These are phyloP conservation scores for Kradibia gibbosae DNA, from an alignment of 1,140 invertebrate species.

Conservation along the genomic window DNA sequence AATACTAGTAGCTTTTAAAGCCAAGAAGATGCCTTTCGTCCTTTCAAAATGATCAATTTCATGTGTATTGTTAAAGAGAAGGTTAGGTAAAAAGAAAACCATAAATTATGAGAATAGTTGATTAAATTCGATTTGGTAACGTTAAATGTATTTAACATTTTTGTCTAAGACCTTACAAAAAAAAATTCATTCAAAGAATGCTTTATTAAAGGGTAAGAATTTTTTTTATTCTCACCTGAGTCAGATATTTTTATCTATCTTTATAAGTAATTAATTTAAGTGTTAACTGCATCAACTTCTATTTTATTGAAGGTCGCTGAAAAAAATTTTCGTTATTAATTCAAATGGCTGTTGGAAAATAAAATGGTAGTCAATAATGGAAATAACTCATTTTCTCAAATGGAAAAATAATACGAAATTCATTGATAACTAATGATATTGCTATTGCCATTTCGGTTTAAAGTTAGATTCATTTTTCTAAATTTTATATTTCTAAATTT, in stretches of 20 bases:
- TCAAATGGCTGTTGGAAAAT: background rate
- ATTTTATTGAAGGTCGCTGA: conserved; percentile 7
- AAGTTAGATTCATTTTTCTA: background rate
- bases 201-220: background rate
- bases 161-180: background rate
- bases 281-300: background rate
- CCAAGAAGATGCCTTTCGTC: background rate
- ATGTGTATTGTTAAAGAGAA: background rate
- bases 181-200: background rate
- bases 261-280: conserved; percentile 13
- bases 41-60: background rate
- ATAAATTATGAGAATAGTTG: background rate
- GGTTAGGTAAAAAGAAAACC: background rate
- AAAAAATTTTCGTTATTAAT: background rate
- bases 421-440: background rate
- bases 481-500: too few species aligned
- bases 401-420: background rate
- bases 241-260: background rate
- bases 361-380: conserved; percentile 1
- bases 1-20: background rate
- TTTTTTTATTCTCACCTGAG: background rate
- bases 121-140: background rate
- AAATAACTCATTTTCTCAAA: background rate
- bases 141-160: background rate
- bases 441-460: background rate